These are phyloP conservation scores for Rhopalosiphum maidis DNA, from an alignment of 1,140 invertebrate genomes.

Conservation along the genomic window DNA sequence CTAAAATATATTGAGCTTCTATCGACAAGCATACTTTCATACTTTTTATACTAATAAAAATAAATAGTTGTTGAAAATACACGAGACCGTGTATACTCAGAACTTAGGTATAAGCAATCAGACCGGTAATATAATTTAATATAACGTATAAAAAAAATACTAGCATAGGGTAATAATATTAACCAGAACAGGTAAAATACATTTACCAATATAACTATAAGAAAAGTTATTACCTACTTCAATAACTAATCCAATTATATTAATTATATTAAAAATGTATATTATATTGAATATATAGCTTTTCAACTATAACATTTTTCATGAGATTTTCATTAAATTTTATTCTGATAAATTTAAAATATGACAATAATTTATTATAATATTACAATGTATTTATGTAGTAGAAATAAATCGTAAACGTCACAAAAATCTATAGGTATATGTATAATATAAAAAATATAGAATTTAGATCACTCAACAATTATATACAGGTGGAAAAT, in stretches of 20 bases:
- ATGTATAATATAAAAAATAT: neutral
- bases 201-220: neutral
- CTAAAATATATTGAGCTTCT: neutral
- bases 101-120: neutral
- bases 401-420: neutral
- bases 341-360: neutral
- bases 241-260: neutral
- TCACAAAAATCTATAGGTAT: neutral
- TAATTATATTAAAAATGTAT: constrained; percentile 3
- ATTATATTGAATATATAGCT: neutral
- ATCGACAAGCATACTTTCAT: neutral
- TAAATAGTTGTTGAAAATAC: neutral
- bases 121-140: neutral
- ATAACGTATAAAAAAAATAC: neutral
- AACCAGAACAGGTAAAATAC: neutral
- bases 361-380: neutral
- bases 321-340: neutral
- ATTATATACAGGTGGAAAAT: neutral
- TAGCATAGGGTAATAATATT: neutral
- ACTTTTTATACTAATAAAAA: neutral
- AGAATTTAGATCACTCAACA: neutral
- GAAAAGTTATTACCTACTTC: neutral
- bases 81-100: neutral
- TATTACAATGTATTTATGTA: neutral
- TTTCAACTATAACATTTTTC: neutral